phyloP scores from a whole-genome alignment of 2,888 invertebrate genomes.

The Tortricodes alternella region DNA sequence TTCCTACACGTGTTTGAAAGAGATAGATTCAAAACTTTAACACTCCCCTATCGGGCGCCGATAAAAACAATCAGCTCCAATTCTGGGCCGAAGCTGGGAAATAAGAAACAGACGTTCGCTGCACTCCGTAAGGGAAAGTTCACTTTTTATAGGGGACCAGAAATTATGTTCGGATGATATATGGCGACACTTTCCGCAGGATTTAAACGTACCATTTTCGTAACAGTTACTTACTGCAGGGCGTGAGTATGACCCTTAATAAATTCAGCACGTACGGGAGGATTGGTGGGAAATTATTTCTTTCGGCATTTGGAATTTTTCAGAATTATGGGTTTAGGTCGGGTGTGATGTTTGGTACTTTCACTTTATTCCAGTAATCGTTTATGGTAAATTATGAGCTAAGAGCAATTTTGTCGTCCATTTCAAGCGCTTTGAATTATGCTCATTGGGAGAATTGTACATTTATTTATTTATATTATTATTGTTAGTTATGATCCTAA shows the following conservation, averaged over 20 bases:
- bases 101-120: conserved; percentile 72
- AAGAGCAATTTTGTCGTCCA: background rate
- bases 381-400: background rate
- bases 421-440: background rate
- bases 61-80: conserved; percentile 78
- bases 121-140: conserved; percentile 48
- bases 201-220: conserved; percentile 76
- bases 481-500: too few species aligned
- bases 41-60: conserved; percentile 49
- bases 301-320: conserved; percentile 26
- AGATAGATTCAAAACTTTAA: conserved; percentile 64
- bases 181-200: conserved; percentile 72
- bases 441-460: background rate
- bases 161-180: conserved; percentile 76
- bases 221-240: conserved; percentile 71
- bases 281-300: conserved; percentile 65
- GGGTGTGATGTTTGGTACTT: conserved; percentile 19
- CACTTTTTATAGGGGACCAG: conserved; percentile 72
- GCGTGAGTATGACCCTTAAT: conserved; percentile 72
- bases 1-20: conserved; percentile 65
- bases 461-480: too few species aligned
- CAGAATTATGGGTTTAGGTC: conserved; percentile 24
- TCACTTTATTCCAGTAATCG: conserved; percentile 3
- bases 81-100: conserved; percentile 53
- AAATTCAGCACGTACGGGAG: conserved; percentile 70